Evolutionary conservation across 1,140 invertebrate species (phyloP), one percentile per base, ranked within the genome.

Genomic region (Ips nitidus): DNA sequence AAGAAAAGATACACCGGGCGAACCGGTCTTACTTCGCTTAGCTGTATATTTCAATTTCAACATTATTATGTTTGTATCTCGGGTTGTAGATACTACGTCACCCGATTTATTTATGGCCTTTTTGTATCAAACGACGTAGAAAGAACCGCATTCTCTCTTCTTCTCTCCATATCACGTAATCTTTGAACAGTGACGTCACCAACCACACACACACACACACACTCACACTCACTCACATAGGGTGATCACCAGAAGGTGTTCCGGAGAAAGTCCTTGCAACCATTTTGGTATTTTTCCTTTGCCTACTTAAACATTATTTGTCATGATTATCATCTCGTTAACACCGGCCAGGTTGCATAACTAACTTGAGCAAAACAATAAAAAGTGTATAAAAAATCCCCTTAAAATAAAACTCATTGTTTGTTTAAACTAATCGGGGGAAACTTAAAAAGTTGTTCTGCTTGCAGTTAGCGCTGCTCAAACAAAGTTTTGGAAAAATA

Each of bases 21-120:
- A 66, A 66, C 64, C 64, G 64, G 64, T 66, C 64, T 64, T 53
- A 8, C 61, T 66, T 66, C 64, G 64, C 43, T 66, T 66, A 66
- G 64, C 64, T 66, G 64, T 66, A 66, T 66, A 66, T 66, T 66
- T 66, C 64, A 66, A 66, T 66, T 66, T 66, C 64, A 66, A 66
- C 64, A 66, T 66, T 66, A 66, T 66, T 66, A 57, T 57, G 64
- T 66, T 66, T 65, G 37, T 65, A 65, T 65, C 62, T 65, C 41
- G 41, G 6, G 45, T 50, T 65, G 62, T 65, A 65, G 64, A 57
- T 66, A 58, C 64, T 66, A 66, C 64, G 64, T 66, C 64, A 66
- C 53, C 53, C 36, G 43, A 57, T 66, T 66, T 66, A 66, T 66
- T 55, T 55, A 55, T 53, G 52, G 62, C 62, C 41, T 65, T 65